A percentile compares a stretch with the other conserved stretches of the same genome.
These are phyloP conservation scores for Trachelus stipa DNA, from an alignment of 2,888 invertebrate species.

Conservation along the genomic window DNA sequence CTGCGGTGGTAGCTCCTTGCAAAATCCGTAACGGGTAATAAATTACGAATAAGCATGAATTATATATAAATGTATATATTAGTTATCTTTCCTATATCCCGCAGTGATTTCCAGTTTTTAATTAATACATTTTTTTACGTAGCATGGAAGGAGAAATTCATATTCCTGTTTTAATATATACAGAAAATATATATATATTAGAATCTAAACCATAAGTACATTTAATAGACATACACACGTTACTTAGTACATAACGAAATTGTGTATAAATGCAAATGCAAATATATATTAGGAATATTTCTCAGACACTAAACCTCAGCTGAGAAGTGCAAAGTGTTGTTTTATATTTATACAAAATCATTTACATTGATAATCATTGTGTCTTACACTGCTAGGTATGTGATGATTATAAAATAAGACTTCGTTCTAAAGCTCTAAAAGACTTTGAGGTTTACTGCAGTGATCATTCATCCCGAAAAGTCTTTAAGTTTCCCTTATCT, in stretches of 20 bases:
- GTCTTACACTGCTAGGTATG: not conserved
- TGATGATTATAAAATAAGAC: not conserved
- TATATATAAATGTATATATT: slow-evolving; percentile 30
- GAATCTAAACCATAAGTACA: not conserved
- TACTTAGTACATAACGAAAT: not conserved
- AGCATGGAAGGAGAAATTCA: slow-evolving; percentile 18
- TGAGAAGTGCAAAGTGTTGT: not conserved
- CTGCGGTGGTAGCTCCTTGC: slow-evolving; percentile 54
- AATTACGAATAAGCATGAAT: slow-evolving; percentile 10
- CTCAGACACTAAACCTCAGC: not conserved
- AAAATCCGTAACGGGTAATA: slow-evolving; percentile 20
- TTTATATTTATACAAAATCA: not conserved
- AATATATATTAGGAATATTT: not conserved
- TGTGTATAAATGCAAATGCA: not conserved
- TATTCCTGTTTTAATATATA: not conserved
- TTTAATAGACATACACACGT: not conserved
- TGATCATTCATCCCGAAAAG: not conserved
- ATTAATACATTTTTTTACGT: slow-evolving; percentile 11
- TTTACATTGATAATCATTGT: not conserved
- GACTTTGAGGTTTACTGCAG: not conserved
- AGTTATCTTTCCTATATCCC: slow-evolving; percentile 16
- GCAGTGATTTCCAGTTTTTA: slow-evolving; percentile 2
- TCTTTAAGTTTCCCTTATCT: not conserved
- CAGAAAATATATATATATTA: not conserved
- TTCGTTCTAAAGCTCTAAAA: not conserved